phyloP scores from a whole-genome alignment of 2,797 vertebrate genomes.

The Notamacropus eugenii region DNA sequence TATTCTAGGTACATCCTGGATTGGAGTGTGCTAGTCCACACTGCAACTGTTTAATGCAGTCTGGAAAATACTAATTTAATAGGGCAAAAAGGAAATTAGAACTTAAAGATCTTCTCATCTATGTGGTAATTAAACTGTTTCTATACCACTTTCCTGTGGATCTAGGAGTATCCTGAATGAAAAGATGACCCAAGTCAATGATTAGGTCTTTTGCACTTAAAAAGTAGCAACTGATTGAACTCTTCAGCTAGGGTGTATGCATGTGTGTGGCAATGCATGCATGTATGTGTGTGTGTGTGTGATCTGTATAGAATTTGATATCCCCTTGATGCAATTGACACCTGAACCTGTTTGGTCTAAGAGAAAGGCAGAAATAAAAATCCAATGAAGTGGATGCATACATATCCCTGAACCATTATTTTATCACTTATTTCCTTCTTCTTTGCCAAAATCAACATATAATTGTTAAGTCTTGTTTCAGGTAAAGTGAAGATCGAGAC shows the following conservation, averaged over 20 bases:
- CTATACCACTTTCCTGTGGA: neutral
- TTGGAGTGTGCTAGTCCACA: too few species aligned
- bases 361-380: slow-evolving; percentile 65
- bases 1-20: too few species aligned
- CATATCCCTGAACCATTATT: slow-evolving; percentile 34
- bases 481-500: slow-evolving; percentile 24
- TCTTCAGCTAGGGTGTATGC: slow-evolving; percentile 16
- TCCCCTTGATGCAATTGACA: neutral
- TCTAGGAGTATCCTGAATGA: slow-evolving; percentile 23
- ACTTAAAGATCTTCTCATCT: too few species aligned
- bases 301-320: neutral
- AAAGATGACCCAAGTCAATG: slow-evolving; percentile 47
- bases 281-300: neutral
- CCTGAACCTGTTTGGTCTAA: slow-evolving; percentile 5
- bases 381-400: slow-evolving; percentile 44
- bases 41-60: too few species aligned
- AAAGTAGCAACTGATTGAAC: slow-evolving; percentile 4
- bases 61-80: too few species aligned
- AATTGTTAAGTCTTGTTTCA: slow-evolving; percentile 37
- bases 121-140: too few species aligned
- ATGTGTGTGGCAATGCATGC: neutral
- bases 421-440: slow-evolving; percentile 35
- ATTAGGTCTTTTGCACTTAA: slow-evolving; percentile 20
- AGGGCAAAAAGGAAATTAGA: too few species aligned
- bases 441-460: slow-evolving; percentile 65